phyloP scores from a whole-genome alignment of 1,140 invertebrate species.

The Apis cerana region DNA sequence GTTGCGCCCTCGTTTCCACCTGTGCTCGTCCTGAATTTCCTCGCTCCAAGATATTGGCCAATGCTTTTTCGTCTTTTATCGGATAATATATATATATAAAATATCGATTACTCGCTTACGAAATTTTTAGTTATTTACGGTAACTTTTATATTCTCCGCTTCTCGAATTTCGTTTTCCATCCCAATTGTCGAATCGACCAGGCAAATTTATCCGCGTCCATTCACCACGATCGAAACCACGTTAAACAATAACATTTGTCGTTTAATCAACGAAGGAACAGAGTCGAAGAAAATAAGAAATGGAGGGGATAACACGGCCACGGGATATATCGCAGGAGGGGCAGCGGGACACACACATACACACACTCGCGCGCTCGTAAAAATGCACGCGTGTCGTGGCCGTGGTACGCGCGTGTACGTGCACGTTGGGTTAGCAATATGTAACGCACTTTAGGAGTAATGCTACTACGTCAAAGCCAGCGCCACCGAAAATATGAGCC shows the following conservation, averaged over 20 bases:
- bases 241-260: too few relatives aligned
- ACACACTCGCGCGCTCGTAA: constrained; percentile 6
- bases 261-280: too few relatives aligned
- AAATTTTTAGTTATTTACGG: too few relatives aligned
- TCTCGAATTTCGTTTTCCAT: too few relatives aligned
- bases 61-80: too few relatives aligned
- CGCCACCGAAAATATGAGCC: constrained; percentile 80
- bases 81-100: too few relatives aligned
- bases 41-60: neutral
- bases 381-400: constrained; percentile 32
- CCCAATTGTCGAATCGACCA: too few relatives aligned
- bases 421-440: constrained; percentile 68
- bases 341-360: neutral
- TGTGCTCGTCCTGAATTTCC: constrained; percentile 58
- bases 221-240: too few relatives aligned
- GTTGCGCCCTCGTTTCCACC: constrained; percentile 60
- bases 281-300: constrained; percentile 51
- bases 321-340: constrained; percentile 46
- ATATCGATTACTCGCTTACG: too few relatives aligned
- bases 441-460: constrained; percentile 79
- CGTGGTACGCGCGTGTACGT: neutral
- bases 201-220: too few relatives aligned
- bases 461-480: constrained; percentile 80
- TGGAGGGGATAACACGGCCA: constrained; percentile 39
- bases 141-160: too few relatives aligned